Percentiles rank a stretch among this genome's conserved stretches.
Conservation (phyloP, 2,888 invertebrate species). For the Mythimna albipuncta region DNA sequence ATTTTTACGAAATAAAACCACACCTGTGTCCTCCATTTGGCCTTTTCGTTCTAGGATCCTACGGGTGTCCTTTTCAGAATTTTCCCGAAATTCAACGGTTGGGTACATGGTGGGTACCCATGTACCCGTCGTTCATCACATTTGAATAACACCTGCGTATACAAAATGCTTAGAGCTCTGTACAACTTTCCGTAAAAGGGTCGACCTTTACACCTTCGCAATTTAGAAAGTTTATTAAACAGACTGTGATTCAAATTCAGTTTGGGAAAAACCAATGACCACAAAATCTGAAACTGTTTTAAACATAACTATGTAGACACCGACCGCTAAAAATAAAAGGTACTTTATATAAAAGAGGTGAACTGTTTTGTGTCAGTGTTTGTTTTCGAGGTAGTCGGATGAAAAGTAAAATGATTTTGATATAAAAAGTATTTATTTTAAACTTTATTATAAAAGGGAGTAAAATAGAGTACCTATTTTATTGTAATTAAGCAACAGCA, state of each 20-base stretch:
- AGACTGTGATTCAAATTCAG: slow-evolving; percentile 8
- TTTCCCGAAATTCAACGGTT: no score
- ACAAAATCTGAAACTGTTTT: slow-evolving; percentile 18
- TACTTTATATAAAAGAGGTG: neutral
- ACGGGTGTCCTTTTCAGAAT: no score
- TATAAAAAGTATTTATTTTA: neutral
- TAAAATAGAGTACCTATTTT: no score
- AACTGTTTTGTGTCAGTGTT: neutral
- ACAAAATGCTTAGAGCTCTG: slow-evolving; percentile 17
- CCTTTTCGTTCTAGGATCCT: no score
- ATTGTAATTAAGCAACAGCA: no score
- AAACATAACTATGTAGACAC: neutral
- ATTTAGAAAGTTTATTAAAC: slow-evolving; percentile 31
- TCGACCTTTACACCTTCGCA: slow-evolving; percentile 14
- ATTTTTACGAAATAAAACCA: no score
- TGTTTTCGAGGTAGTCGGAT: neutral
- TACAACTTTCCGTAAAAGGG: slow-evolving; percentile 38
- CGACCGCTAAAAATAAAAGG: neutral
- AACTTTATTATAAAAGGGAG: no score
- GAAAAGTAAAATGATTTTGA: no score
- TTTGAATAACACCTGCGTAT: slow-evolving; percentile 1
- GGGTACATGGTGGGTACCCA: neutral
- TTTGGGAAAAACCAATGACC: slow-evolving; percentile 12
- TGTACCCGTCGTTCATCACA: neutral
- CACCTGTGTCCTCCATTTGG: no score